Base-by-base conservation (phyloP, 2,113 vertebrate genomes). In the Turnix velox region DNA sequence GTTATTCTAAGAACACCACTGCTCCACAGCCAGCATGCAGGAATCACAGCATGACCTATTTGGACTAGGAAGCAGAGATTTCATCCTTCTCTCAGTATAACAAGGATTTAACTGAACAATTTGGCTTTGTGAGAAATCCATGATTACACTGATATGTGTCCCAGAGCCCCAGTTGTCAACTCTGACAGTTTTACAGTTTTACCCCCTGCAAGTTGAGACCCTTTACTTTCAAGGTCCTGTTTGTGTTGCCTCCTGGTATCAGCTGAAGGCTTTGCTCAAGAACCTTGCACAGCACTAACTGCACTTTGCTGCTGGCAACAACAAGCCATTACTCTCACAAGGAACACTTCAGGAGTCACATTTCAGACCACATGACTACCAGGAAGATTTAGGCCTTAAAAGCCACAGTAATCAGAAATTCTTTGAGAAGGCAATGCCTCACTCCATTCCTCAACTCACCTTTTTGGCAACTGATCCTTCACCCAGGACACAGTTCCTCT, bases 391-490 rank as follows among this genome's bases (percentile, higher is more conserved):
- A 42, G 55, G 87, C 71, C 77, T 91, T 91, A 85, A 89, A 94
- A 94, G 73, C 71, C 57, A 59, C 61, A 81, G n/a, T 2, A 3
- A 81, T 48, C 76, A 90, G 52, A 93, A 92, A 45, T 1, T 1
- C 14, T 40, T 4, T 4, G 52, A 87, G 42, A 42, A 83, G 35
- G 48, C 46, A 35, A 14, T 1, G 5, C 13, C 76, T 88, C 93
- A 74, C 73, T 84, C 2, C 0, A 85, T 19, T 52, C 37, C 31
- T 12, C 69, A 65, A 68, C 97, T 74, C 95, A 99, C 99, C 98
- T 99, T 99, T 97, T 98, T 98, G 96, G 98, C 98, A 91, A 99
- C 97, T 2, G 99, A 98, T 96, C 99, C 99, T 93, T 99, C 99
- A 12, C 98, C 98, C 79, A 99, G 98, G 84, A 98, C 97, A 48